Base-by-base conservation (phyloP, 2,113 vertebrate genomes). In the Scophthalmus maximus region DNA sequence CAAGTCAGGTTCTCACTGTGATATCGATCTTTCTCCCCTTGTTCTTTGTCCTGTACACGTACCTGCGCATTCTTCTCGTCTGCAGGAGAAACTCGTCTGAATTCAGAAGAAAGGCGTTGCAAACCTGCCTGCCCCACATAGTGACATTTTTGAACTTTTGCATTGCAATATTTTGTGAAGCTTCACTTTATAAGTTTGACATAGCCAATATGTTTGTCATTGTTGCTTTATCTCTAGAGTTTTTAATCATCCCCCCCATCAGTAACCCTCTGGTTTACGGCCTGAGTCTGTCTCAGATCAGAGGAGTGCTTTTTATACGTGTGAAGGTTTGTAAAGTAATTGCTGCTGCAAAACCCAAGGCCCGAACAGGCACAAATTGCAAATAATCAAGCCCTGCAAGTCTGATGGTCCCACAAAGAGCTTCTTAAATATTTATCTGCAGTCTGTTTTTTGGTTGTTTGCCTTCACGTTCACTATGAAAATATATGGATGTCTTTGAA, bases 181-280 rank as follows among this genome's bases (percentile, higher is more conserved):
- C 78, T 2, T 40, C 22, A 1, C 5, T 36, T 2, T 27, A 30
- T 3, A 3, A n/a, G 2, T 6, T 8, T 9, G 29, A 53, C 30
- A 2, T 69, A 22, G 0, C 61, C 0, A 68, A 57, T 30, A 23
- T 50, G 0, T 8, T 61, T 5, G 0, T 69, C 6, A 12, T 6
- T 3, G 40, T 49, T n/a, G 32, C 73, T 56, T 50, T 84, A 9
- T 77, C 68, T 23, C 3, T 84, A 2, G 59, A 66, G 60, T 77
- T 26, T 70, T 1, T 78, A 3, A 20, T 77, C 2, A 52, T 81
- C 6, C 77, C 82, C 1, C 70, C 82, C 1, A 22, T 81, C 10
- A 53, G 3, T 10, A 84, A 84, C 26, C 73, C 82, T 52, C 20
- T 84, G 11, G 42, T 84, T 10, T 84, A 84, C 0, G 69, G 69